Conservation (phyloP, 2,797 vertebrate genomes). For the Halcyon leucocephala region DNA sequence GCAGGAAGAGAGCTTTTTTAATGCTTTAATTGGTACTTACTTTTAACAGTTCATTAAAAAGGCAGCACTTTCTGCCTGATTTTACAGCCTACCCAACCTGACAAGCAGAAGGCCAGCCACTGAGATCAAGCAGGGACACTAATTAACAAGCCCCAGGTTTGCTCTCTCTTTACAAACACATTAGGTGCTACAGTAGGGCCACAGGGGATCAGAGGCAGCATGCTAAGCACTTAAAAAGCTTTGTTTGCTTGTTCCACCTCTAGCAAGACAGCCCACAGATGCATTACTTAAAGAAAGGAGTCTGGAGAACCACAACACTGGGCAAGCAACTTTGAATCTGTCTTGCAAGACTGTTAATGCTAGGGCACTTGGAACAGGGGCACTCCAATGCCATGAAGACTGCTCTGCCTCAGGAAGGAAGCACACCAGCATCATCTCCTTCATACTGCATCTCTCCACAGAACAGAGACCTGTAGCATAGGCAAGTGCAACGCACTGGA, state of each 20-base stretch:
- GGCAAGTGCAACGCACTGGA: not conserved
- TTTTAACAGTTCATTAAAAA: slow-evolving; percentile 73
- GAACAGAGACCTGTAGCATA: not conserved
- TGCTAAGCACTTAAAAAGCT: not conserved
- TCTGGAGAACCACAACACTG: not conserved
- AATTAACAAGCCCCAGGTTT: slow-evolving; percentile 55
- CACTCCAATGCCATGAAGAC: rapidly evolving
- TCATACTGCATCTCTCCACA: rapidly evolving
- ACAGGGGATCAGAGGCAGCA: not conserved
- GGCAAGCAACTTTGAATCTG: not conserved
- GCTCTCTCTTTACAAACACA: not conserved
- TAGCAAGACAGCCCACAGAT: not conserved
- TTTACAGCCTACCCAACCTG: slow-evolving; percentile 45
- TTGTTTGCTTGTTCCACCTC: not conserved
- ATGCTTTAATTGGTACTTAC: slow-evolving; percentile 74
- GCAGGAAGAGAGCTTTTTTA: slow-evolving; percentile 30
- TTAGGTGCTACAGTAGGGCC: not conserved
- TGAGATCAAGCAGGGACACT: not conserved
- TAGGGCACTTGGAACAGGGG: not conserved
- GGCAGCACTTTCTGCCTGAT: slow-evolving; percentile 39
- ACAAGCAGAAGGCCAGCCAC: not conserved
- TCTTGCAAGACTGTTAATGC: not conserved
- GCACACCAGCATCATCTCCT: rapidly evolving
- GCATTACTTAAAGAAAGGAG: not conserved
- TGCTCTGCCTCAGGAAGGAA: not conserved